These are phyloP conservation scores for Drosophila imparisetae DNA, from an alignment of 2,888 invertebrate genomes.

Conservation along the genomic window DNA sequence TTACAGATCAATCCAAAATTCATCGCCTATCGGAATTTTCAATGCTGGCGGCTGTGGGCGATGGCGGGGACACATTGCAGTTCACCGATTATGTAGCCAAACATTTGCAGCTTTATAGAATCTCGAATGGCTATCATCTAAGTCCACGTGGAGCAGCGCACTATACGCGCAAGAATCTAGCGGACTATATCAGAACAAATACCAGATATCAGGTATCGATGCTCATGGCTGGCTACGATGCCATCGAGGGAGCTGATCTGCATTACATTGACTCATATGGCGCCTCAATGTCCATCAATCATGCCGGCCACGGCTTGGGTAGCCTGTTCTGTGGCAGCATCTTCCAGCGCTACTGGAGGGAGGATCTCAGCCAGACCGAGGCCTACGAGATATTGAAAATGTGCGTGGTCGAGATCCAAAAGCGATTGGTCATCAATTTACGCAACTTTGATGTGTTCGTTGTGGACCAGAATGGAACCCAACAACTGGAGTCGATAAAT, in stretches of 20 bases:
- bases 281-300: slow-evolving; percentile 93
- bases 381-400: slow-evolving; percentile 93
- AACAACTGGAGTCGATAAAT: slow-evolving; percentile 89
- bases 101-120: slow-evolving; percentile 98
- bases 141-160: slow-evolving; percentile 95
- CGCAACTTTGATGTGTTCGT: slow-evolving; percentile 95
- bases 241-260: slow-evolving; percentile 92
- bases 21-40: slow-evolving; percentile 94
- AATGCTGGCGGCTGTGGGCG: slow-evolving; percentile 95
- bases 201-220: slow-evolving; percentile 85
- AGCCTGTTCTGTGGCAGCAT: slow-evolving; percentile 95
- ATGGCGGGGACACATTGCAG: slow-evolving; percentile 96
- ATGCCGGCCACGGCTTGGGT: slow-evolving; percentile 97
- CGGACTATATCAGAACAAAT: slow-evolving; percentile 94
- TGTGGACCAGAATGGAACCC: slow-evolving; percentile 93
- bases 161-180: slow-evolving; percentile 95
- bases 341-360: slow-evolving; percentile 94
- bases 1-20: slow-evolving; percentile 95
- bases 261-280: slow-evolving; percentile 98
- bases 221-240: slow-evolving; percentile 87
- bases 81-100: slow-evolving; percentile 98
- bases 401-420: slow-evolving; percentile 95
- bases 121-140: slow-evolving; percentile 97
- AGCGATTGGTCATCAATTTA: slow-evolving; percentile 94
- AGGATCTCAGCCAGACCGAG: slow-evolving; percentile 90